Conservation (phyloP, 2,888 invertebrate genomes). For the Hecatera dysodea region DNA sequence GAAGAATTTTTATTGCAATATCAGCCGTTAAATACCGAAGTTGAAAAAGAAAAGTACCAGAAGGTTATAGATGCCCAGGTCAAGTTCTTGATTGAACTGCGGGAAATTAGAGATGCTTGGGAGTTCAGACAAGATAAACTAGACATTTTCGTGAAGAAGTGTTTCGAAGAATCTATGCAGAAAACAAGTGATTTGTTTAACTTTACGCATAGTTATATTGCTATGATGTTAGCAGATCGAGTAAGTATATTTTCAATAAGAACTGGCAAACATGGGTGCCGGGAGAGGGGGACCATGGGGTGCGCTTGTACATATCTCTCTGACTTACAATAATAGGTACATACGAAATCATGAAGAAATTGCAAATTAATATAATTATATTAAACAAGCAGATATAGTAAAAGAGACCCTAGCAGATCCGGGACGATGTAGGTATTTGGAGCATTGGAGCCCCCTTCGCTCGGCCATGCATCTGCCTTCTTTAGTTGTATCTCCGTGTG, state of each 20-base stretch:
- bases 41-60: slow-evolving; percentile 72
- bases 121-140: slow-evolving; percentile 69
- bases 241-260: slow-evolving; percentile 62
- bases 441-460: too few relatives aligned
- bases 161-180: slow-evolving; percentile 70
- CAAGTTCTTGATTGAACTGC: slow-evolving; percentile 65
- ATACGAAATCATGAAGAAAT: too few relatives aligned
- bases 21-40: slow-evolving; percentile 66
- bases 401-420: too few relatives aligned
- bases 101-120: slow-evolving; percentile 65
- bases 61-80: slow-evolving; percentile 68
- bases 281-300: too few relatives aligned
- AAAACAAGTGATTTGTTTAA: slow-evolving; percentile 73
- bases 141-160: slow-evolving; percentile 70
- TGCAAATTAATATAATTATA: too few relatives aligned
- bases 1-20: slow-evolving; percentile 72
- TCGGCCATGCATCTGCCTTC: too few relatives aligned
- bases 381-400: too few relatives aligned
- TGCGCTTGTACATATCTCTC: too few relatives aligned
- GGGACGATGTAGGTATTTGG: too few relatives aligned
- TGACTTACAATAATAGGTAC: too few relatives aligned
- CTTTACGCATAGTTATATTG: slow-evolving; percentile 74
- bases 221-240: slow-evolving; percentile 70
- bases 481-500: too few relatives aligned
- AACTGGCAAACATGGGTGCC: too few relatives aligned